Evolutionary conservation across 2,797 vertebrate species (phyloP), one percentile per base, ranked within the genome.

Genomic region (Megaceryle alcyon): DNA sequence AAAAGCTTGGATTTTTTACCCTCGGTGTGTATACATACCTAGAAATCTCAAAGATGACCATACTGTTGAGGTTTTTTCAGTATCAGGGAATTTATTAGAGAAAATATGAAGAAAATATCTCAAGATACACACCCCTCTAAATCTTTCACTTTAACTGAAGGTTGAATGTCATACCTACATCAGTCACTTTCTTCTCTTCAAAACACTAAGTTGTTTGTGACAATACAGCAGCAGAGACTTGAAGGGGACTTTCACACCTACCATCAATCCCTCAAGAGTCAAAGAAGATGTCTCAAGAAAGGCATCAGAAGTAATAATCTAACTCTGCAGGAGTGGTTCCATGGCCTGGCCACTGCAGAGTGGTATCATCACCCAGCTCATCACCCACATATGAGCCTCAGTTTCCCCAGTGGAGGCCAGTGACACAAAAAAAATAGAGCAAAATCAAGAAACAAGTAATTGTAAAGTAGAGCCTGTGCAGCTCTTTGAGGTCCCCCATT

Each of bases 321-420:
- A 25, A 3, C 46, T 69, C 23, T 37, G 57, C 35, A 88, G 29
- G 39, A 66, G 9, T 66, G 29, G 18, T 35, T 76, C 23, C 21
- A 4, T 2, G 7, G 41, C 46, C 70, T 49, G 49, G 49, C 49
- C 37, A 41, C 35, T n/a, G 51, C 43, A 75, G 21, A 39, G 10
- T 17, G 7, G 6, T 28, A 35, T 48, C 35, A 75, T 13, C 37
- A 54, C 11, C 21, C 39, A 70, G 15, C 14, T 57, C 70, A 46
- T 31, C 37, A 71, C 10, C 28, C 26, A 22, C 6, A 2, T 0
- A 2, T 1, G 5, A 70, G n/a, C 64, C 46, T 77, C 49, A 6
- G 20, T 80, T 92, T 82, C 51, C 35, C 14, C 61, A 14, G 13
- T 16, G 43, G 17, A 72, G 20, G 14, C 26, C 51, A 57, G 23